phyloP scores from a whole-genome alignment of 2,888 invertebrate species.

The Ectemnius cavifrons region DNA sequence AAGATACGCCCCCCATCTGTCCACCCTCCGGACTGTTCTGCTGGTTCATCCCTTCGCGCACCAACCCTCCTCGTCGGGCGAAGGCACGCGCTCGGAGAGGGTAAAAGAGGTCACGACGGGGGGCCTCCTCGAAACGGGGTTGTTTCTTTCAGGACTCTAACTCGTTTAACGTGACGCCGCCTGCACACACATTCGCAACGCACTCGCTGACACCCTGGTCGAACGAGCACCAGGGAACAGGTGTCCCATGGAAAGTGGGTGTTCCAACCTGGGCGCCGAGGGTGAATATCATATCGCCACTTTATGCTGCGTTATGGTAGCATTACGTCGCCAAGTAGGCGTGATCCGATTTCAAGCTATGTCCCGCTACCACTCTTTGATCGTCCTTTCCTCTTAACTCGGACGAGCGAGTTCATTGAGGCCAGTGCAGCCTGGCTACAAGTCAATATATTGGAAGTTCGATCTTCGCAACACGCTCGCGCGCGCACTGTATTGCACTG shows the following conservation, averaged over 20 bases:
- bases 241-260: constrained; percentile 69
- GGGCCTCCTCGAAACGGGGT: constrained; percentile 38
- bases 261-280: constrained; percentile 52
- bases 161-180: constrained; percentile 51
- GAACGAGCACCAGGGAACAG: constrained; percentile 64
- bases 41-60: constrained; percentile 36
- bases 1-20: constrained; percentile 75
- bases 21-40: constrained; percentile 49
- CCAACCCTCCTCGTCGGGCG: constrained; percentile 40
- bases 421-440: too few species aligned
- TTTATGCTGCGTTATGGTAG: constrained; percentile 67
- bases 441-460: neutral
- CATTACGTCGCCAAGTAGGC: constrained; percentile 39
- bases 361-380: neutral
- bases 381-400: too few species aligned
- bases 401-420: too few species aligned
- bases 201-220: neutral
- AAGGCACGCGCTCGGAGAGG: constrained; percentile 53
- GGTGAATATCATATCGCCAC: constrained; percentile 73
- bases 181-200: neutral
- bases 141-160: constrained; percentile 55
- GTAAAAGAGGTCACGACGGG: constrained; percentile 61
- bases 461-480: neutral
- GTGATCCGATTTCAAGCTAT: constrained; percentile 15
- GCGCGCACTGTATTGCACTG: neutral